Conservation (phyloP, 2,113 vertebrate species). For the Saguinus imperator region DNA sequence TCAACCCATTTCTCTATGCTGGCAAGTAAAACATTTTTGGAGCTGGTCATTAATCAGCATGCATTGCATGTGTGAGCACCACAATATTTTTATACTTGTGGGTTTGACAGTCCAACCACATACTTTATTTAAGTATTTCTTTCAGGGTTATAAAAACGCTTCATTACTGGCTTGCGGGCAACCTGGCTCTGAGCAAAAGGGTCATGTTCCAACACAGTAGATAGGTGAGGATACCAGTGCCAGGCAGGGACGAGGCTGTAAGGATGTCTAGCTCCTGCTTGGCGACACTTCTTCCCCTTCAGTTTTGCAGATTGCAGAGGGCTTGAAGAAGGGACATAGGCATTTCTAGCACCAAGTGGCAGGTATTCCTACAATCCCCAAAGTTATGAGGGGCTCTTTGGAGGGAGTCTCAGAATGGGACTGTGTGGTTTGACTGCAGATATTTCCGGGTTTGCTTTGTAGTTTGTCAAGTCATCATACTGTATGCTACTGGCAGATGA, state of each 20-base stretch:
- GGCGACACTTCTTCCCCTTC: background rate
- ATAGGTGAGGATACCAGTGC: background rate
- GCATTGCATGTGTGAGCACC: background rate
- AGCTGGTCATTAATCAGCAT: background rate
- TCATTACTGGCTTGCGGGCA: slow-evolving; percentile 12
- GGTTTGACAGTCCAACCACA: background rate
- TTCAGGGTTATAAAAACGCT: slow-evolving; percentile 34
- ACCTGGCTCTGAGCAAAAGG: slow-evolving; percentile 32
- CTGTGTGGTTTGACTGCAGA: background rate
- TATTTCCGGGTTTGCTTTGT: background rate
- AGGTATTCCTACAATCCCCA: background rate
- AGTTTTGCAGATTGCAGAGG: background rate
- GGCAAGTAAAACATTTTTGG: background rate
- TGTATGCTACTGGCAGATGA: background rate
- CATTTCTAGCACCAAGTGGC: background rate
- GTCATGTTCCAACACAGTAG: slow-evolving; percentile 42
- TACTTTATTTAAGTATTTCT: slow-evolving; percentile 64
- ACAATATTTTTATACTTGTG: background rate
- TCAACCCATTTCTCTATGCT: background rate
- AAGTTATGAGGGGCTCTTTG: background rate
- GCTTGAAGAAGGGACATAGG: background rate
- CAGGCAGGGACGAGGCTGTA: background rate
- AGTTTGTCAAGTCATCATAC: background rate
- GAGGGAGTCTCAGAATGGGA: background rate
- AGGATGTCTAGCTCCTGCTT: background rate